These are phyloP conservation scores for Brachyhypopomus gauderio DNA, from an alignment of 2,113 vertebrate genomes.

Conservation along the genomic window DNA sequence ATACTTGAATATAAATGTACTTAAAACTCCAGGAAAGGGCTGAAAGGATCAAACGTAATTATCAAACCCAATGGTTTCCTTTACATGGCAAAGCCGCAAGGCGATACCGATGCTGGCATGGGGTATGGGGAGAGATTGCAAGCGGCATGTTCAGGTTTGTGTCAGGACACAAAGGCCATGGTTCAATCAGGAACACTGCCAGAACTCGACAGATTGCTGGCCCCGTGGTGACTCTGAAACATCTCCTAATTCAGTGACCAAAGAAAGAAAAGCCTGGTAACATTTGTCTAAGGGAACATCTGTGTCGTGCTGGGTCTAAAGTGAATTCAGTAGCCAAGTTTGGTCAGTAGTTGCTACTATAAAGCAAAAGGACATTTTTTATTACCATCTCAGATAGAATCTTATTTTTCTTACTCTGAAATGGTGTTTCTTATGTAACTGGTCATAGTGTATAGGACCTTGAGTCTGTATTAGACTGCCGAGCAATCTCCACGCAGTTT, in stretches of 20 bases:
- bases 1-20: no score
- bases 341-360: slow-evolving; percentile 5
- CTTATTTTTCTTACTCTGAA: background rate
- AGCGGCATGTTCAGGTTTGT: slow-evolving; percentile 13
- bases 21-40: no score
- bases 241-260: slow-evolving; percentile 16
- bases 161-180: slow-evolving; percentile 12
- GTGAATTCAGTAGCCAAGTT: background rate
- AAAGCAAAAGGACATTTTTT: background rate
- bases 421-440: background rate
- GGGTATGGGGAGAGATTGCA: background rate
- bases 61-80: background rate
- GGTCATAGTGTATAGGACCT: background rate
- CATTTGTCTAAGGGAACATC: background rate
- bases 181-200: slow-evolving; percentile 18
- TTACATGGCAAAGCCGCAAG: background rate
- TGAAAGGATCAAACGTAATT: no score
- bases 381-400: background rate
- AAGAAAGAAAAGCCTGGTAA: slow-evolving; percentile 21
- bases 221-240: slow-evolving; percentile 8
- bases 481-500: background rate
- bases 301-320: slow-evolving; percentile 19
- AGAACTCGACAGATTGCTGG: slow-evolving; percentile 17
- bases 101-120: background rate
- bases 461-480: background rate